Percentiles rank a stretch among this genome's conserved stretches.
phyloP scores from a whole-genome alignment of 2,113 vertebrate species.

The Penelope pileata region DNA sequence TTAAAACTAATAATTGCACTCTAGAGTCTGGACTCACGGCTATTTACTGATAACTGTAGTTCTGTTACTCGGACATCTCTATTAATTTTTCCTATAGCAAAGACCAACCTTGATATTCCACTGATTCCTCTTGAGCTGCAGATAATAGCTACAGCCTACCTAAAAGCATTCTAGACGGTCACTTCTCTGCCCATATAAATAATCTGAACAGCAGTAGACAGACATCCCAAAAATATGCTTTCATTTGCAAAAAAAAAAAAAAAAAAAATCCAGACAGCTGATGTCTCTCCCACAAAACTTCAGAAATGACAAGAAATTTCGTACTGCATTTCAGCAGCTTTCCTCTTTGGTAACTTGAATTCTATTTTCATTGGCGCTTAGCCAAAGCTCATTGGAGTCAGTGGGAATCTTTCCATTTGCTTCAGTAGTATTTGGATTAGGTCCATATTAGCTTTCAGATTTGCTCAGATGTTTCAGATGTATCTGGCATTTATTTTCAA shows the following conservation, averaged over 20 bases:
- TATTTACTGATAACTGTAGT: neutral
- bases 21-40: rapidly evolving
- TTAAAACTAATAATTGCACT: neutral
- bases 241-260: neutral
- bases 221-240: neutral
- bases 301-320: neutral
- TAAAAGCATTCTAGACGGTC: neutral
- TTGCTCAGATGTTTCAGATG: slow-evolving; percentile 26
- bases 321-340: slow-evolving; percentile 7
- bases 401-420: slow-evolving; percentile 5
- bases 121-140: neutral
- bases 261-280: neutral
- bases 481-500: slow-evolving; percentile 42
- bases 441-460: slow-evolving; percentile 45
- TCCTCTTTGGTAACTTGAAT: neutral
- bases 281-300: neutral
- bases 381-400: slow-evolving; percentile 12
- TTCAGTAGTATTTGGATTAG: slow-evolving; percentile 23
- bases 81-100: neutral
- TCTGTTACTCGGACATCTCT: neutral
- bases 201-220: neutral
- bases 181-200: neutral
- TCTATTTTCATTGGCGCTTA: neutral
- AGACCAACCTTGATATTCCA: neutral
- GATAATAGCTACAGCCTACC: neutral